Base-by-base conservation (phyloP, 2,888 invertebrate genomes). In the Ormyrus thymus region DNA sequence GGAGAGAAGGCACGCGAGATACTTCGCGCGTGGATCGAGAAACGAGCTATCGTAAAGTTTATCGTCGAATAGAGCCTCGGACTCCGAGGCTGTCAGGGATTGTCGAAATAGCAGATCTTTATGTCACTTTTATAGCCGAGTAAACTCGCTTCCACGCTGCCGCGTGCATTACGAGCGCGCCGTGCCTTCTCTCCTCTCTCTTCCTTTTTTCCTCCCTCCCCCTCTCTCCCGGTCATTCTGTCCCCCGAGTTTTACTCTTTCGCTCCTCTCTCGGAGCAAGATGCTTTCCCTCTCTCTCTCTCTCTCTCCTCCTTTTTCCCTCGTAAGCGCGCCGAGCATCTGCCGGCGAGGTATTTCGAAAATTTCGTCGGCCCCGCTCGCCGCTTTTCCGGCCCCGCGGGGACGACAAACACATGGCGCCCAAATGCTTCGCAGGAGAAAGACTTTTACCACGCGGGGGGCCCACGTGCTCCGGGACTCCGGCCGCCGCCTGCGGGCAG, bases 91-190 rank as follows among this genome's bases (percentile, higher is more conserved):
- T 78, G 81, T 75, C 78, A 81, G 69, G 85, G 86, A 88, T 87
- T 88, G 89, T 89, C 89, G 88, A 89, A 89, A 89, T 89, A 89
- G 87, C 88, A 86, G 86, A 89, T 89, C 88, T 89, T 89, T 88
- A 89, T 86, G 88, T 84, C 84, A 84, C 80, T 88, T 89, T 89
- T 88, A 88, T 86, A 75, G 65, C 79, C 75, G 61, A 79, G 75
- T 65, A 62, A 75, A 79, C 74, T 70, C 62, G 65, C 74, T 69
- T 29, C 51, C 65, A 72, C 48, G 56, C 66, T 45, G 69, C 73
- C 62, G 73, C 69, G 79, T 82, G 83, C 82, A 80, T 84, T 83
- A 85, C 85, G 86, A 86, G 85, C 86, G 83, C 53, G 51, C 55
- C 29, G 29, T 46, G 11, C 13, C 45, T n/a, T 70, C 15, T 64